Evolutionary conservation across 37 sponge, comb jelly and placozoan genomes (phyloP), one percentile per base, ranked within the genome.

Genomic region (Mnemiopsis leidyi): DNA sequence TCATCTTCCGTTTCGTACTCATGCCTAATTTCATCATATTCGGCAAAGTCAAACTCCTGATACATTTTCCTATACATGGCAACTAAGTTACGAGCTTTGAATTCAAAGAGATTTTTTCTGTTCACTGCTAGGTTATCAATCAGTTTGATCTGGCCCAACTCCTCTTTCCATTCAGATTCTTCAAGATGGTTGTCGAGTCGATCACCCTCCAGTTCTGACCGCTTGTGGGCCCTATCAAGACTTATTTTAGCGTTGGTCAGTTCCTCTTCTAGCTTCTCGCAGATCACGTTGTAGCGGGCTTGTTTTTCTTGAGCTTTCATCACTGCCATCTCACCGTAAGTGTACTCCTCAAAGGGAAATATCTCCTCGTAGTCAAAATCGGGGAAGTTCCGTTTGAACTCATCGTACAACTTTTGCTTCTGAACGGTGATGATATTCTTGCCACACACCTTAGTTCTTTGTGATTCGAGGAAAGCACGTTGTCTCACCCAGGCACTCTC

Each of bases 401-500:
- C 61, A 13, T 85, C 61, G 35, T 32, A 85, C 25, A 85, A 32
- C 40, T 40, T 35, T 2, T 85, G 29, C 61, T 85, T 85, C 25
- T 37, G 23, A 18, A 28, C 35, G 38, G 36, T 38, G 0, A 85
- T 37, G 0, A 85, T 40, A 21, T 85, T 85, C 30, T 40, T 38
- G 0, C 38, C n/a, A 40, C 16, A 39, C 40, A 32, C 61, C 5
- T 39, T 85, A 0, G 36, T 85, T 0, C n/a, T 23, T 23, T 21
- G 21, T 13, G 33, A 35, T 0, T 23, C 24, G 21, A 85, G 40
- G 23, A 28, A 85, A 38, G 16, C 29, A 23, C 90, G 40, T 26
- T 85, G 38, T 9, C 36, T 37, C 61, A 36, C 90, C 90, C 90
- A 85, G 36, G 33, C 90, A 40, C 61, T 85, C 7, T 38, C 40